phyloP scores from a whole-genome alignment of 1,140 invertebrate genomes.

The Pteromalus puparum region DNA sequence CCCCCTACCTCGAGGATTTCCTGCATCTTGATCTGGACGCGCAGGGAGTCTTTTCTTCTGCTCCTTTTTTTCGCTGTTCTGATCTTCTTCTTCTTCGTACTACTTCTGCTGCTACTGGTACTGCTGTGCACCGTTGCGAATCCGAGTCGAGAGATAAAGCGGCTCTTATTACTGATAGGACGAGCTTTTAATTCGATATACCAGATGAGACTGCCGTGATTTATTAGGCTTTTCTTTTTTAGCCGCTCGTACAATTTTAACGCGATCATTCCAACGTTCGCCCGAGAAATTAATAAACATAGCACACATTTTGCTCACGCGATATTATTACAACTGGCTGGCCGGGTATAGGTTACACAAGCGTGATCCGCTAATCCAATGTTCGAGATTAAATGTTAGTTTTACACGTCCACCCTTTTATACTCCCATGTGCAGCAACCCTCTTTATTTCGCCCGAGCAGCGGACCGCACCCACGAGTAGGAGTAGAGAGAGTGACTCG shows the following conservation, averaged over 20 bases:
- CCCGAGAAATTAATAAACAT: background rate
- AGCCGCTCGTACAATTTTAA: background rate
- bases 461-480: background rate
- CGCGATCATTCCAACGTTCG: background rate
- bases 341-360: no score
- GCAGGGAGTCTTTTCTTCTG: slow-evolving; percentile 44
- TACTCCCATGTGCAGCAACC: background rate
- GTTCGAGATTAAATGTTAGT: slow-evolving; percentile 24
- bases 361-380: background rate
- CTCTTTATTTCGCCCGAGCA: slow-evolving; percentile 22
- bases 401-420: slow-evolving; percentile 19
- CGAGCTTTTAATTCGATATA: slow-evolving; percentile 14
- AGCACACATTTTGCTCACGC: background rate
- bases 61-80: slow-evolving; percentile 22
- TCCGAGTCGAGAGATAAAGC: slow-evolving; percentile 12
- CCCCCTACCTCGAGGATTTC: slow-evolving; percentile 33
- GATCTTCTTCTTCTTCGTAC: slow-evolving; percentile 43
- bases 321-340: no score
- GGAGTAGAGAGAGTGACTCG: background rate
- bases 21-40: slow-evolving; percentile 43
- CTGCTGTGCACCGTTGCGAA: slow-evolving; percentile 53
- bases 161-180: slow-evolving; percentile 9
- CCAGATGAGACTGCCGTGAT: background rate
- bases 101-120: slow-evolving; percentile 26
- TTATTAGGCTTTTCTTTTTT: background rate